Percentiles rank a stretch among this genome's conserved stretches.
These are phyloP conservation scores for Odontothrips loti DNA, from an alignment of 2,888 invertebrate species.

Conservation along the genomic window DNA sequence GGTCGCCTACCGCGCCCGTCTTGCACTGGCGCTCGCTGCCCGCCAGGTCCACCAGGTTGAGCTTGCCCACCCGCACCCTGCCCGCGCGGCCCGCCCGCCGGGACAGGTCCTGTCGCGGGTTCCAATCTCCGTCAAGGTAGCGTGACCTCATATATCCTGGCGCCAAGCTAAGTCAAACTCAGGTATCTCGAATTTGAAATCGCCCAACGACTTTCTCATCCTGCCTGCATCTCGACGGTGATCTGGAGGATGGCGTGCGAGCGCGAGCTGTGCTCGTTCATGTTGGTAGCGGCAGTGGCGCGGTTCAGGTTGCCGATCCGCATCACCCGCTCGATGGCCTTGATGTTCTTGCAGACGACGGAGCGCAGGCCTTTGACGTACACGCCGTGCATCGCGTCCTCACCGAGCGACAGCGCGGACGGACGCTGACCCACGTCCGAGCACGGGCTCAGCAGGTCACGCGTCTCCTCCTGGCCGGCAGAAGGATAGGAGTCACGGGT, in stretches of 20 bases:
- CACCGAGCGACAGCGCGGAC: conserved; percentile 48
- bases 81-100: neutral
- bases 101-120: too few relatives aligned
- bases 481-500: neutral
- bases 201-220: too few relatives aligned
- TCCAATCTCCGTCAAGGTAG: too few relatives aligned
- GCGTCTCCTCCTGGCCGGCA: conserved; percentile 47
- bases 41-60: conserved; percentile 95
- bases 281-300: conserved; percentile 87
- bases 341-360: conserved; percentile 50
- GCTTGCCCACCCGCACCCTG: conserved; percentile 59
- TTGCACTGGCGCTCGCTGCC: conserved; percentile 96
- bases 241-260: conserved; percentile 98
- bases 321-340: conserved; percentile 59
- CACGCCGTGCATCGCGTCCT: conserved; percentile 53
- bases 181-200: too few relatives aligned
- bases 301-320: conserved; percentile 80
- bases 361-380: conserved; percentile 54
- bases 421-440: conserved; percentile 40
- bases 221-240: conserved; percentile 75
- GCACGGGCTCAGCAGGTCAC: conserved; percentile 54
- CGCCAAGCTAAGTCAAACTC: too few relatives aligned
- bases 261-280: conserved; percentile 96
- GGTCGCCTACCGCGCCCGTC: conserved; percentile 85
- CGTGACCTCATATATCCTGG: too few relatives aligned